A percentile compares a stretch with the other conserved stretches of the same genome.
These are phyloP conservation scores for Eupithecia vulgata DNA, from an alignment of 2,888 invertebrate species.

Conservation along the genomic window DNA sequence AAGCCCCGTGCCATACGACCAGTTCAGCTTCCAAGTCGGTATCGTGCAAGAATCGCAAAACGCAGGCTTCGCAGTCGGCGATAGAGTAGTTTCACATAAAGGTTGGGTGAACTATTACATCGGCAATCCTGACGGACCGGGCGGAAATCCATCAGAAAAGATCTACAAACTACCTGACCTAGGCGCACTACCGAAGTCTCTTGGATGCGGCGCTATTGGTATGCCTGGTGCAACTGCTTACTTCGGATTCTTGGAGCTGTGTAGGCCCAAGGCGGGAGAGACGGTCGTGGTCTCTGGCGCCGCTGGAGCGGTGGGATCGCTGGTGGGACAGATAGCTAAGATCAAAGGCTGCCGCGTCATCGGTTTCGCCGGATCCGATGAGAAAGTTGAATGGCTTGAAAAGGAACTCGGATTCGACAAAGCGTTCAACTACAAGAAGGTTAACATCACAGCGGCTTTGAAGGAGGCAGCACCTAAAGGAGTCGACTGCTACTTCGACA, in stretches of 20 bases:
- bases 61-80: slow-evolving; percentile 84
- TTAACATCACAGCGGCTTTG: slow-evolving; percentile 79
- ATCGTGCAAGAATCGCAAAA: slow-evolving; percentile 85
- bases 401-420: slow-evolving; percentile 87
- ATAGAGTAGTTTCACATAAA: slow-evolving; percentile 82
- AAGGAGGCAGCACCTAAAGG: slow-evolving; percentile 87
- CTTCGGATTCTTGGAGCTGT: slow-evolving; percentile 87
- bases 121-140: slow-evolving; percentile 24
- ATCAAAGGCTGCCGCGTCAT: slow-evolving; percentile 83
- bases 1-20: slow-evolving; percentile 55
- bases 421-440: slow-evolving; percentile 89
- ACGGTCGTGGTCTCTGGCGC: slow-evolving; percentile 89
- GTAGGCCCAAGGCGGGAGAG: slow-evolving; percentile 88
- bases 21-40: slow-evolving; percentile 58
- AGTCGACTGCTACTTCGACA: slow-evolving; percentile 90
- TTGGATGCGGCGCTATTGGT: slow-evolving; percentile 85
- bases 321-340: slow-evolving; percentile 79
- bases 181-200: slow-evolving; percentile 77
- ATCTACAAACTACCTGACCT: slow-evolving; percentile 80
- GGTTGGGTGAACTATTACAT: slow-evolving; percentile 52
- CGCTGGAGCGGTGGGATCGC: slow-evolving; percentile 88
- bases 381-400: slow-evolving; percentile 87
- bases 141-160: slow-evolving; percentile 17
- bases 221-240: slow-evolving; percentile 89
- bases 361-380: slow-evolving; percentile 75